Evolutionary conservation across 2,888 invertebrate species (phyloP).

Genomic region (Dastarcus helophoroides): DNA sequence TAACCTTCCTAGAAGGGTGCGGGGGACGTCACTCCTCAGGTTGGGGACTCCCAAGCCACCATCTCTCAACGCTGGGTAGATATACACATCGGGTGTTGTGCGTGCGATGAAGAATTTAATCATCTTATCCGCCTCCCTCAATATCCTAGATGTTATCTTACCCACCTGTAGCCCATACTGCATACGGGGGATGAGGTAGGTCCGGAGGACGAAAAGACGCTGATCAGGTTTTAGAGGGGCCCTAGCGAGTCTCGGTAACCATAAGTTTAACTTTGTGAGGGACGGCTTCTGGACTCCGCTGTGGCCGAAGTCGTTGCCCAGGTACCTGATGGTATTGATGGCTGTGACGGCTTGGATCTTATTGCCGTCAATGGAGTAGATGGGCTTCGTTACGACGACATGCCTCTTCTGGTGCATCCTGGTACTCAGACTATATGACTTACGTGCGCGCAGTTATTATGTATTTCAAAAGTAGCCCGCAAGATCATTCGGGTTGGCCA

Average conservation of each 20-base stretch:
- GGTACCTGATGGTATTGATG: slow-evolving; percentile 4
- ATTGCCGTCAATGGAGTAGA: slow-evolving; percentile 1
- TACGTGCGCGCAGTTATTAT: no score
- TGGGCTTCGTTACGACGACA: no score
- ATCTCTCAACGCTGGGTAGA: slow-evolving; percentile 4
- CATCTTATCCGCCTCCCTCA: not conserved
- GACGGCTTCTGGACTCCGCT: not conserved
- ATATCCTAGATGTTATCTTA: not conserved
- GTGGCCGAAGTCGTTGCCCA: slow-evolving; percentile 3
- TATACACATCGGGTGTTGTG: slow-evolving; percentile 3
- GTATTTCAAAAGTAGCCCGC: no score
- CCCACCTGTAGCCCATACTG: slow-evolving; percentile 2
- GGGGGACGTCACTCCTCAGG: no score
- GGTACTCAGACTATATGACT: no score
- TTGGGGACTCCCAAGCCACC: slow-evolving; percentile 4
- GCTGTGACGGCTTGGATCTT: slow-evolving; percentile 1
- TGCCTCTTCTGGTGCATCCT: no score
- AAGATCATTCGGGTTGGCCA: no score
- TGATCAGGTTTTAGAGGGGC: slow-evolving; percentile 6
- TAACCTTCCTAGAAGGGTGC: no score
- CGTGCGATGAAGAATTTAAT: not conserved
- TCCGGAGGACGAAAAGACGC: slow-evolving; percentile 2
- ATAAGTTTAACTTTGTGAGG: not conserved
- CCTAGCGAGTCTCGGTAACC: not conserved
- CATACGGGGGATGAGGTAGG: slow-evolving; percentile 1